Percentiles rank a stretch among this genome's conserved stretches.
Evolutionary conservation across 2,888 invertebrate genomes (phyloP).

Genomic region (Andrena trimmerana): DNA sequence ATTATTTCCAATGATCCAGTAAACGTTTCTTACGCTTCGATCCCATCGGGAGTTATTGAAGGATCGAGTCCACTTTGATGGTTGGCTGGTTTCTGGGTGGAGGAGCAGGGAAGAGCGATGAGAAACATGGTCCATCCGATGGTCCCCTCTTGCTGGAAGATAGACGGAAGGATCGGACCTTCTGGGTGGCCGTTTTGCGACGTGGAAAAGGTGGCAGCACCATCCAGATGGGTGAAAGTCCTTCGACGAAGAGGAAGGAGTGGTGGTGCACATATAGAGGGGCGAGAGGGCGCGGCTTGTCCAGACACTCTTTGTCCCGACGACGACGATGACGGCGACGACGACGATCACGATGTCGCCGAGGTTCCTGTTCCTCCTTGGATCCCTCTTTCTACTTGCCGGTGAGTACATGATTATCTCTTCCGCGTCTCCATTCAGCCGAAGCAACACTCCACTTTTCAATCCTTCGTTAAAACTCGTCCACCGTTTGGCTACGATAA

Average conservation of each 20-base stretch:
- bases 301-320: conserved; percentile 83
- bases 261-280: conserved; percentile 84
- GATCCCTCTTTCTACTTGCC: conserved; percentile 80
- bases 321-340: conserved; percentile 73
- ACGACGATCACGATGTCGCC: conserved; percentile 80
- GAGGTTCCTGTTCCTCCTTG: conserved; percentile 81
- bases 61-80: neutral
- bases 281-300: conserved; percentile 85
- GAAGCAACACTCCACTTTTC: neutral
- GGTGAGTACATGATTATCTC: conserved; percentile 77
- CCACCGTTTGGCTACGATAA: neutral
- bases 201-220: conserved; percentile 80
- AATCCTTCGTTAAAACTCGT: neutral
- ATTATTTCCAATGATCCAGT: neutral
- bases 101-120: neutral
- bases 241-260: conserved; percentile 79
- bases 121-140: conserved; percentile 1
- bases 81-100: neutral
- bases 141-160: neutral
- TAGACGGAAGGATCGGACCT: conserved; percentile 29
- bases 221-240: conserved; percentile 82
- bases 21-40: neutral
- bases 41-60: neutral
- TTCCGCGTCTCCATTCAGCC: neutral
- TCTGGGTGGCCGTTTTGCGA: conserved; percentile 14